A percentile compares a stretch with the other conserved stretches of the same genome.
Conservation (phyloP, 37 sponge, comb jelly and placozoan species). For the Hexactinellida sp. region DNA sequence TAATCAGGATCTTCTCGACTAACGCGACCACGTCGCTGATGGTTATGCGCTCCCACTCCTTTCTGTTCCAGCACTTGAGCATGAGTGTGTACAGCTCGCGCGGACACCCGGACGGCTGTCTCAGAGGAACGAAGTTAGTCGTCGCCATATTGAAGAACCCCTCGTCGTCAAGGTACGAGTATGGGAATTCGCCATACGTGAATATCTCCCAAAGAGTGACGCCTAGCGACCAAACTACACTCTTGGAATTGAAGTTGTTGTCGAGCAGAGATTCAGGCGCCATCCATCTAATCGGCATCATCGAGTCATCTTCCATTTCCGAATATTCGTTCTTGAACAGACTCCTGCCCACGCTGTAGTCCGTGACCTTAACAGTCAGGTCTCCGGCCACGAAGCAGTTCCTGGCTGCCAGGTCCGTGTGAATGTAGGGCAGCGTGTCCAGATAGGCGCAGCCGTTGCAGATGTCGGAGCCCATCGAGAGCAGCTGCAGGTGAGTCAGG, state of each 20-base stretch:
- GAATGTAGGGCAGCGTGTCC: neutral
- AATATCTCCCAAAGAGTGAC: slow-evolving; percentile 54
- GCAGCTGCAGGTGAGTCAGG: neutral
- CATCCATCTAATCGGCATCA: slow-evolving; percentile 34
- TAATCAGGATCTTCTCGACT: neutral
- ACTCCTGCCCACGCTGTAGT: slow-evolving; percentile 44
- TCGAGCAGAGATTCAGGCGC: slow-evolving; percentile 18
- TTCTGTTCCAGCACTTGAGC: neutral
- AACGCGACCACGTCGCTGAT: neutral
- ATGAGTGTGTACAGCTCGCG: neutral
- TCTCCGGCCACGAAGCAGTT: slow-evolving; percentile 60
- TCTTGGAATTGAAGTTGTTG: neutral
- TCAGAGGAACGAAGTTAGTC: neutral
- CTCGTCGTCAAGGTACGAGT: slow-evolving; percentile 27
- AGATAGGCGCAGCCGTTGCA: neutral
- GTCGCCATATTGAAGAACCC: neutral
- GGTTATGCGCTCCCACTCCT: neutral
- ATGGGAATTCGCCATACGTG: slow-evolving; percentile 38
- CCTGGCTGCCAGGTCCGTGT: slow-evolving; percentile 62
- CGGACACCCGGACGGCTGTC: slow-evolving; percentile 5
- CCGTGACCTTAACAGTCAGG: slow-evolving; percentile 52
- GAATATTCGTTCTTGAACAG: slow-evolving; percentile 55
- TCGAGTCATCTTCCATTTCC: slow-evolving; percentile 41
- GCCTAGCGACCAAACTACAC: slow-evolving; percentile 47
- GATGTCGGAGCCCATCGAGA: neutral